Evolutionary conservation across 2,113 vertebrate genomes (phyloP), one percentile per base, ranked within the genome.

Genomic region (Holacanthus passer): DNA sequence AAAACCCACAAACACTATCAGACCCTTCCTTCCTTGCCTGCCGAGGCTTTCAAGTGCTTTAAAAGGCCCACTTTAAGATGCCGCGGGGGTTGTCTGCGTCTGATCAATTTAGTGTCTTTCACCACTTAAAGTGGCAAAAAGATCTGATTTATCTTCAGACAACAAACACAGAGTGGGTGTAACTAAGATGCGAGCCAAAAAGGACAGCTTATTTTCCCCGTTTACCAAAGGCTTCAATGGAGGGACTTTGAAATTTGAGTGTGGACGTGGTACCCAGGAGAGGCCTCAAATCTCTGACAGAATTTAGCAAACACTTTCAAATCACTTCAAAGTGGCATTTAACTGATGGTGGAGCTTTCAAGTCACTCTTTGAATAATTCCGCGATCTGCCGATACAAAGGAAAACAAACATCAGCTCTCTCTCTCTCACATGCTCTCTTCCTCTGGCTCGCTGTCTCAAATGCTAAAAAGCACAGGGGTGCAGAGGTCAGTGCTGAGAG

Each of bases 251-350:
- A 90, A 88, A 87, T 81, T 17, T 3, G 74, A 87, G 69, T 19
- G 77, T 55, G 75, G 48, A 77, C 12, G 27, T 14, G 32, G 37
- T 43, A 60, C 87, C 88, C 89, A 52, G 32, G 90, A 83, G 88
- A 79, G 83, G 64, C 67, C 73, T 90, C 80, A 66, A 85, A 72
- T 81, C 83, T 47, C 29, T 16, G 64, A 81, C 66, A 83, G 88
- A 86, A 75, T 74, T 87, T 58, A 45, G 37, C 80, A 91, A 87
- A 86, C 55, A 74, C 90, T 82, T 86, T 83, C 47, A 68, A 50
- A 79, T 66, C 19, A 76, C 89, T 90, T 94, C 85, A 92, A 94
- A 92, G 90, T 10, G 7, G 12, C 58, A 16, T 73, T 88, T 79
- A 77, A 81, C 69, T 67, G 53, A 81, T 37, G 69, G 39, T 4